Evolutionary conservation across 2,888 invertebrate genomes (phyloP).

Genomic region (Machimus atricapillus): DNA sequence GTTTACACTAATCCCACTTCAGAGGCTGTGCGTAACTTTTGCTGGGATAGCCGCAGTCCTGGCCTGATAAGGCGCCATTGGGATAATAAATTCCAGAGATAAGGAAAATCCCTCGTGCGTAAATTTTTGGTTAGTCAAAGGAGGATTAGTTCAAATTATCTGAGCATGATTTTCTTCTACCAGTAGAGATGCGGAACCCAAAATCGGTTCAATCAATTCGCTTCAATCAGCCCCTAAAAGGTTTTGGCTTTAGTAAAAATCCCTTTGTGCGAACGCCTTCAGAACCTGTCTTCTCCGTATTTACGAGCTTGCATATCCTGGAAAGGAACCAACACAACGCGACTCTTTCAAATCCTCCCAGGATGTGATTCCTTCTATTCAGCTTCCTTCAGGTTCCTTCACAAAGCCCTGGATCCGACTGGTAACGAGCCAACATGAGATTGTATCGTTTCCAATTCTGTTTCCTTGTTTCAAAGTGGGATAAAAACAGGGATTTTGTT

Average conservation of each 20-base stretch:
- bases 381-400: not conserved
- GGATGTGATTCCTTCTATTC: not conserved
- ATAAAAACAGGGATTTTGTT: constrained; percentile 25
- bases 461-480: constrained; percentile 10
- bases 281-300: not conserved
- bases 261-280: not conserved
- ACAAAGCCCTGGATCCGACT: constrained; percentile 2
- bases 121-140: constrained; percentile 29
- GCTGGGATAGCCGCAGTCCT: not conserved
- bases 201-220: constrained; percentile 39
- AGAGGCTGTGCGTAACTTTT: not conserved
- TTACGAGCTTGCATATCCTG: not conserved
- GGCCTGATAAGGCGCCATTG: constrained; percentile 3
- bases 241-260: constrained; percentile 34
- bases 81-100: constrained; percentile 23
- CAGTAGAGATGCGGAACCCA: not conserved
- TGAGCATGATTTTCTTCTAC: not conserved
- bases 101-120: not conserved
- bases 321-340: not conserved
- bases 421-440: constrained; percentile 38
- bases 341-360: constrained; percentile 12
- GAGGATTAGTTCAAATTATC: constrained; percentile 36
- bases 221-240: constrained; percentile 37
- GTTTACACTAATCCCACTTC: constrained; percentile 33
- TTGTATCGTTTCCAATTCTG: constrained; percentile 34